Evolutionary conservation across 2,797 vertebrate species (phyloP), one percentile per base, ranked within the genome.

Genomic region (Miichthys miiuy): DNA sequence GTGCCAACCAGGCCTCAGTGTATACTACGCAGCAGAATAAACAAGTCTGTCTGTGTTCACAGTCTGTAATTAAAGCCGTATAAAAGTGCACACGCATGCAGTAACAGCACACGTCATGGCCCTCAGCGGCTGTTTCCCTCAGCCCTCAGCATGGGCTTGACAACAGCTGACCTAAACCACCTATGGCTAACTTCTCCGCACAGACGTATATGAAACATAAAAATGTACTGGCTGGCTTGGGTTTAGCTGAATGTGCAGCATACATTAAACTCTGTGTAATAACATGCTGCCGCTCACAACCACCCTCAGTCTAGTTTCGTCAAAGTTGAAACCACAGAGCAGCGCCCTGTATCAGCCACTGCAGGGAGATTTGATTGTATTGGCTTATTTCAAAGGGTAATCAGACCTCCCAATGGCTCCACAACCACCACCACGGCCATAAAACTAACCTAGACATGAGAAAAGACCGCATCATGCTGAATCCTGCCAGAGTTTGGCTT

Each of bases 11-110:
- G 85, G 88, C 87, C 89, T 91, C 87, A 79, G 84, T 80, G 88
- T 87, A 87, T 88, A 92, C 84, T 87, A 85, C 55, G 63, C 87
- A 88, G 87, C 86, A 89, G 90, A 93, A 92, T 94, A 94, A 95
- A 92, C 89, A 93, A 93, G 89, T 90, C 87, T 82, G 88, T 91
- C 91, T 94, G 88, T 93, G 88, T 91, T 86, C 77, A 68, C 86
- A 89, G 91, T 84, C 88, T 94, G 87, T 93, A 93, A 94, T 94
- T 93, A 94, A 94, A 92, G 89, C 83, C 61, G 86, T 89, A 92
- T 93, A 93, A 94, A 94, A 93, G 87, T 92, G 89, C 91, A 91
- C 89, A 94, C 83, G 85, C 82, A 88, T 90, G 91, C 89, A 94
- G 79, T 85, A 84, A 86, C 80, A 84, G 86, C 90, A 88, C 89